Evolutionary conservation across 2,888 invertebrate species (phyloP).

Genomic region (Fabriciana adippe): DNA sequence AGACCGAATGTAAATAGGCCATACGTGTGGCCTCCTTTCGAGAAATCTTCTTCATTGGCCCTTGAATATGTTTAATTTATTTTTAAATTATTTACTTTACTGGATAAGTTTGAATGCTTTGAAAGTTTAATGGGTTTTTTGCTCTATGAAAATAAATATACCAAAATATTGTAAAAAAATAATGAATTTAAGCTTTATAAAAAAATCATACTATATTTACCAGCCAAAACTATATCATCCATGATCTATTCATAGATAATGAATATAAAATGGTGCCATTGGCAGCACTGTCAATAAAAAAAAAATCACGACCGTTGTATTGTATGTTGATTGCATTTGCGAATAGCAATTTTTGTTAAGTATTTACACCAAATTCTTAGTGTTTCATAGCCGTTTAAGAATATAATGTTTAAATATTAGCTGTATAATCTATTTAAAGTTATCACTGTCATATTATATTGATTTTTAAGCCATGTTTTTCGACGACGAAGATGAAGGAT

Average conservation of each 20-base stretch:
- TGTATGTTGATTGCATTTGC: constrained; percentile 71
- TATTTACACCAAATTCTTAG: constrained; percentile 67
- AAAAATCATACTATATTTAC: too few relatives aligned
- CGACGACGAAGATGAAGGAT: constrained; percentile 61
- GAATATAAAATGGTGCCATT: background rate
- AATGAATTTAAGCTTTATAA: too few relatives aligned
- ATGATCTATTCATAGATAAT: too few relatives aligned
- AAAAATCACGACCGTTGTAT: constrained; percentile 68
- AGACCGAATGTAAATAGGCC: too few relatives aligned
- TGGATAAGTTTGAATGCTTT: too few relatives aligned
- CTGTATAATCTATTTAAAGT: constrained; percentile 28
- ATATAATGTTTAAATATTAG: constrained; percentile 54
- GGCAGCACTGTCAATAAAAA: constrained; percentile 41
- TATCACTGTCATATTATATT: constrained; percentile 41
- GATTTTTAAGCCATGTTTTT: constrained; percentile 65
- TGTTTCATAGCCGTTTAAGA: constrained; percentile 48
- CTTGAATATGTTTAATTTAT: too few relatives aligned
- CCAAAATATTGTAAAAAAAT: too few relatives aligned
- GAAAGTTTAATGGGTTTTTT: background rate
- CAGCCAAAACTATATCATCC: too few relatives aligned
- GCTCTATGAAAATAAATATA: too few relatives aligned
- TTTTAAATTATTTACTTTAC: too few relatives aligned
- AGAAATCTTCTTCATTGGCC: too few relatives aligned
- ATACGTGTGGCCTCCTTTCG: too few relatives aligned
- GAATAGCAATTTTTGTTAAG: constrained; percentile 64